Evolutionary conservation across 2,888 invertebrate species (phyloP), one percentile per base, ranked within the genome.

Genomic region (Hypomecis punctinalis): DNA sequence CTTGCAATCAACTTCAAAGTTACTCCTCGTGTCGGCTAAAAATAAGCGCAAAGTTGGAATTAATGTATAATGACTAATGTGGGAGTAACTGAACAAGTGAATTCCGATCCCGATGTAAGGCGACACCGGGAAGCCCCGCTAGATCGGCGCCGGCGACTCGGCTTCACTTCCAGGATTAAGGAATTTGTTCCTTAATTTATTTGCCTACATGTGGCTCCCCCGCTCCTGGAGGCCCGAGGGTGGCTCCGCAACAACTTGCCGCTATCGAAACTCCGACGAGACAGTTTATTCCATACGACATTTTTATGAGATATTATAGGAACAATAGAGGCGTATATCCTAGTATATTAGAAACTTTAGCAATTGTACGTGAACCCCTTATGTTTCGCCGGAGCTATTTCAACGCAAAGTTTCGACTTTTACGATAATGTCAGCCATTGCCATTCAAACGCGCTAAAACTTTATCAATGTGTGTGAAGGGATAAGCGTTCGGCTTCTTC

Each of bases 371-470:
- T 86, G 89, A 89, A 88, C 90, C 91, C 91, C 91, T 91, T 91
- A 91, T 92, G 91, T 91, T 91, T 91, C 83, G 89, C 77, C 79
- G 83, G 81, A 84, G 90, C 90, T 86, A 85, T 91, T 90, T 83
- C 88, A 84, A 89, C 89, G 83, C 86, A 89, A 91, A 93, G 90
- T 92, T 91, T 83, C 89, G 82, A 88, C 91, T 91, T 92, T 92
- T 91, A 92, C 92, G 92, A 90, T 93, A 92, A 93, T 92, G 91
- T 88, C 91, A 89, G 90, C 89, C 91, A 88, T 93, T 92, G 91
- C 91, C 90, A 91, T 92, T 91, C 91, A 90, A 90, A 91, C 90
- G 85, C 88, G 91, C 87, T 88, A 85, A 89, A 92, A 93, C 90
- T 92, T 93, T 91, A 91, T 90, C 91, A 90, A 90, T 91, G 91